Base-by-base conservation (phyloP, 2,888 invertebrate genomes). In the Linyphia triangularis region DNA sequence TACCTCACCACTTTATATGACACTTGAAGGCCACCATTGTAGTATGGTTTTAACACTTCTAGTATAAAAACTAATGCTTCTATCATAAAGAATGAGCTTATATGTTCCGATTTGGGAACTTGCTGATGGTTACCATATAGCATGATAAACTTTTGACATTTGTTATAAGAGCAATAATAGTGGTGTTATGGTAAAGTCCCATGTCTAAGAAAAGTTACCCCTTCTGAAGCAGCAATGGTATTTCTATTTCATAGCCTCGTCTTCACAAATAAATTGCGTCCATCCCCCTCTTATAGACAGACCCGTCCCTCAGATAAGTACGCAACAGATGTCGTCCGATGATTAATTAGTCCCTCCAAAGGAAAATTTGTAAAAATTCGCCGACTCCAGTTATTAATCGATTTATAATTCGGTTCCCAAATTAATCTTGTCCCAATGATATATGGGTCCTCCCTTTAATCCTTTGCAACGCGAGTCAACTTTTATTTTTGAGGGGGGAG, bases 371-470 rank as follows among this genome's bases (percentile, higher is more conserved):
- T 86, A 86, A 86, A 86, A 86, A 86, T 86, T 67, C 57, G 67
- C 81, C 86, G 86, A 81, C 86, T 82, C 65, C 63, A 81, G 86
- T 86, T 86, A 86, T 86, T 86, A 86, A 86, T 86, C 86, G 86
- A 86, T 86, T 86, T 86, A 86, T 86, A 86, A 86, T 86, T 86
- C 86, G 86, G 86, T 86, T 72, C 86, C 86, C 73, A 86, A 86
- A 86, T 86, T 86, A 86, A 86, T 86, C 86, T 86, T 86, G 86
- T 86, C 79, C 86, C 86, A 81, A 86, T 86, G 86, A 86, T 86
- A 86, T 86, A 86, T 86, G 81, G 73, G 83, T 33, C 28, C 75
- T 61, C 67, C 51, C 85, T 40, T 59, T 81, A 86, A 86, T 86
- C 86, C 86, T 65, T 51, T 24, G 85, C 63, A 70, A 43, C 85